Evolutionary conservation across 1,140 invertebrate genomes (phyloP), one percentile per base, ranked within the genome.

Genomic region (Pogonognathellus flavescens): DNA sequence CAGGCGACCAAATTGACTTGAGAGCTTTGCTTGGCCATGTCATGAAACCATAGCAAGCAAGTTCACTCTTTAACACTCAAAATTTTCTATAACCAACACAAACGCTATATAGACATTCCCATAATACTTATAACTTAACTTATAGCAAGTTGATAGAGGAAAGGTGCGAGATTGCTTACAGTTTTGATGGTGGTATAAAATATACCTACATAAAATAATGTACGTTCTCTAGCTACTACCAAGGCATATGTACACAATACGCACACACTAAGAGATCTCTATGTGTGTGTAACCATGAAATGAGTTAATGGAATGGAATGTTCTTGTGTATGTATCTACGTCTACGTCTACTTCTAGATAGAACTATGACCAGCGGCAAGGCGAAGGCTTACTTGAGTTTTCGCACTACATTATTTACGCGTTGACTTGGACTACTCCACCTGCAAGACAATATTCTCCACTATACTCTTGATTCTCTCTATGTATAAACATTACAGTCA

Each of bases 251-350:
- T 57, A n/a, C 1, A 57, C 53, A 57, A 14, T 1, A 41, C 31
- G 6, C 53, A 57, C n/a, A 14, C 1, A 14, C 11, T 57, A 9
- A 57, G 11, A 57, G 2, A 1, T 5, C 53, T 13, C 2, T 57
- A 57, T 14, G 11, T 57, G 11, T 57, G 11, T 57, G n/a, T 76
- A 76, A 31, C 70, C 70, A 76, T 76, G 70, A 76, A 76, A 76
- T 76, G 66, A 76, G 70, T 31, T 76, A 76, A 76, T 76, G 70
- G 41, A 76, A 76, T 76, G 70, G 31, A 76, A 76, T 76, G 70
- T 66, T 66, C 62, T 66, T 11, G 20, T 66, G 25, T 66, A 20
- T 55, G 16, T 55, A 16, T 1, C 53, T 41, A 1, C 31, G 31
- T 41, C 31, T 16, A 55, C 11, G 31, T 41, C 31, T 16, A 55